A percentile compares a stretch with the other conserved stretches of the same genome.
phyloP scores from a whole-genome alignment of 2,797 vertebrate genomes.

The Sylvilagus floridanus region DNA sequence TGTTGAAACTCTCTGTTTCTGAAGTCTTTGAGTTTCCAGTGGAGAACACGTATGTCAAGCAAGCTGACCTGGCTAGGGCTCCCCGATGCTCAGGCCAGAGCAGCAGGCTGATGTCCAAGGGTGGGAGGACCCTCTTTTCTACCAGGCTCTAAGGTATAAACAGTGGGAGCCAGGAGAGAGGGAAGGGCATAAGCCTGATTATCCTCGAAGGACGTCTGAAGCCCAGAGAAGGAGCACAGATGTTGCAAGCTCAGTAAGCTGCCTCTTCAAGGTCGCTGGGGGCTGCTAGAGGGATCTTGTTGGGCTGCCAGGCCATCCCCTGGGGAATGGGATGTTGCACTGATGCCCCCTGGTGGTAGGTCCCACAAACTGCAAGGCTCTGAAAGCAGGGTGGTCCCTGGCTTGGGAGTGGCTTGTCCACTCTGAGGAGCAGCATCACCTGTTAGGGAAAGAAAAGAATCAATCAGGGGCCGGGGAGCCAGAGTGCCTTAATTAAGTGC shows the following conservation, averaged over 20 bases:
- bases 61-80: neutral
- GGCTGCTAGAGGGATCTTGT: neutral
- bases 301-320: neutral
- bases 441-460: conserved; percentile 43
- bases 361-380: neutral
- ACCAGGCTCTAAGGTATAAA: neutral
- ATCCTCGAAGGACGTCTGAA: neutral
- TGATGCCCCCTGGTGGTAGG: conserved; percentile 67
- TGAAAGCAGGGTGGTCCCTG: neutral
- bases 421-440: neutral
- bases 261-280: neutral
- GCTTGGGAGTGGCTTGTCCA: neutral
- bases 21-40: neutral
- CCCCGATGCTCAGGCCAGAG: neutral
- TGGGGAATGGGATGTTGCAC: conserved; percentile 44
- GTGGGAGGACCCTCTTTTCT: neutral
- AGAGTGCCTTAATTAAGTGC: conserved; percentile 76
- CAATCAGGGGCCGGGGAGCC: neutral
- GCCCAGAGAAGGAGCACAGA: neutral
- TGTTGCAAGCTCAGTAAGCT: neutral
- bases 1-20: neutral
- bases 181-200: neutral
- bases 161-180: neutral
- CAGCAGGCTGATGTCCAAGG: neutral
- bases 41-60: neutral